Conservation (phyloP, 2,888 invertebrate genomes). For the Cheilosia variabilis region DNA sequence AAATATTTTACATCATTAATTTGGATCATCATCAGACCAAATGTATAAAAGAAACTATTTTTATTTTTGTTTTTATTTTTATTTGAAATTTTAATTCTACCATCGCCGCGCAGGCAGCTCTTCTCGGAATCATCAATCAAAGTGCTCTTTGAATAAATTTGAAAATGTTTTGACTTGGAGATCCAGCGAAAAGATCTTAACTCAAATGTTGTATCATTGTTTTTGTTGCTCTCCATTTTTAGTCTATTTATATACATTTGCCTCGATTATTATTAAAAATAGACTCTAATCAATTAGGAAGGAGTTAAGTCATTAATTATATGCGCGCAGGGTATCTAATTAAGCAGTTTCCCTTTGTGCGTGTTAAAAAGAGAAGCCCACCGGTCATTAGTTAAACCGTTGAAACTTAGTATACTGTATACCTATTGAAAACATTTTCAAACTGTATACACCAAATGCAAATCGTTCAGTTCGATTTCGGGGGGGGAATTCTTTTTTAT, state of each 20-base stretch:
- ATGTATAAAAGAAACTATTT: not conserved
- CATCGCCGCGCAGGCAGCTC: not conserved
- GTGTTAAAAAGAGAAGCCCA: not conserved
- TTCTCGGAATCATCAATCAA: conserved; percentile 53
- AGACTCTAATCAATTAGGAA: conserved; percentile 27
- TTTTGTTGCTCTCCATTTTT: not conserved
- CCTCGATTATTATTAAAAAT: conserved; percentile 3
- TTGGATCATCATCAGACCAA: conserved; percentile 28
- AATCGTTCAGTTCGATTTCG: not conserved
- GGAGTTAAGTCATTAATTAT: conserved; percentile 27
- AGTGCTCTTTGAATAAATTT: conserved; percentile 35
- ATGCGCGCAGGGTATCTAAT: not conserved
- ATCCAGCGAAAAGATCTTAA: conserved; percentile 11
- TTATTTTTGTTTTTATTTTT: conserved; percentile 2
- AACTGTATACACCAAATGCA: not conserved
- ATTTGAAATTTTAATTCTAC: not conserved
- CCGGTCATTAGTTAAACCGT: conserved; percentile 6
- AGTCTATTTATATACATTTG: not conserved
- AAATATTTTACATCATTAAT: conserved; percentile 40
- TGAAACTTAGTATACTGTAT: conserved; percentile 1
- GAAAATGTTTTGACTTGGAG: conserved; percentile 30
- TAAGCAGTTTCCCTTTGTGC: conserved; percentile 12
- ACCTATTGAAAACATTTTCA: not conserved
- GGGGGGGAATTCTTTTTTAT: not conserved
- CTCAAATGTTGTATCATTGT: not conserved